phyloP scores from a whole-genome alignment of 2,797 vertebrate genomes.

The Crax fasciolata region DNA sequence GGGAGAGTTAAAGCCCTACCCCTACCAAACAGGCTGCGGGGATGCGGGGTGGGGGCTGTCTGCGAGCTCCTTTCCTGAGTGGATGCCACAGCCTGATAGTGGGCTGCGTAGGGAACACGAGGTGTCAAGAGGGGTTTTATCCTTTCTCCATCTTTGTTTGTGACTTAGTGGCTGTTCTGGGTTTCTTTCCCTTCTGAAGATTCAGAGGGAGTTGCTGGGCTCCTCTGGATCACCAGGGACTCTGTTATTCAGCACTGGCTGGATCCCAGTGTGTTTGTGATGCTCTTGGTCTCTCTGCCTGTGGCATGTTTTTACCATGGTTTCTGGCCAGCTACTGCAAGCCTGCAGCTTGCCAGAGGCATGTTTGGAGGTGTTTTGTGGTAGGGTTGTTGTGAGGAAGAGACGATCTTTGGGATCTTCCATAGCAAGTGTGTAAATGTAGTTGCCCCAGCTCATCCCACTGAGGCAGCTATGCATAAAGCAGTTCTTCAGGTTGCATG shows the following conservation, averaged over 20 bases:
- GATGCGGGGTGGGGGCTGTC: neutral
- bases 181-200: neutral
- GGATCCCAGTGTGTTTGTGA: neutral
- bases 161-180: neutral
- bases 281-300: neutral
- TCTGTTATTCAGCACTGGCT: neutral
- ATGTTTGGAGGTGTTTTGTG: neutral
- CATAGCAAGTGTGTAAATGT: accelerated
- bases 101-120: neutral
- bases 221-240: accelerated
- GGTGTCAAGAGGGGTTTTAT: neutral
- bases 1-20: neutral
- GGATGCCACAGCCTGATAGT: neutral
- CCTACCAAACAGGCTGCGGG: accelerated
- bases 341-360: neutral
- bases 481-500: neutral
- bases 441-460: neutral
- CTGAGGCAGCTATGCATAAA: neutral
- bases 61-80: neutral
- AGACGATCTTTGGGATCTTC: neutral
- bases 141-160: neutral
- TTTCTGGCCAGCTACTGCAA: neutral
- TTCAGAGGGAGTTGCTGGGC: neutral
- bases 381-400: neutral
- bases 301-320: neutral